phyloP scores from a whole-genome alignment of 37 sponge, comb jelly and placozoan species.

The Ephydatia muelleri region DNA sequence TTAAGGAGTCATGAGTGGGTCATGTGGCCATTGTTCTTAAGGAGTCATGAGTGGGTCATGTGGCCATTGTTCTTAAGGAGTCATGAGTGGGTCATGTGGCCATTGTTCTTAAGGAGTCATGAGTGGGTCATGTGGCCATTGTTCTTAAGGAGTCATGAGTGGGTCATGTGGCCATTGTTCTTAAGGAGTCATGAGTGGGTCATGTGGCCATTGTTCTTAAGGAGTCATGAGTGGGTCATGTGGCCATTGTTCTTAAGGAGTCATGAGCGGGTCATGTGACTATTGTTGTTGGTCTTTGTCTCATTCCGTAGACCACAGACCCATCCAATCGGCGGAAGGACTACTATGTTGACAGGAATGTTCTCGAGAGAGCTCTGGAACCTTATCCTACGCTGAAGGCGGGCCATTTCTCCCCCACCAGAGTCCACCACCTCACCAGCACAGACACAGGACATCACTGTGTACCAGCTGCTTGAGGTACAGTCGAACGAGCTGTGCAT shows the following conservation, averaged over 20 bases:
- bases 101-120: no score
- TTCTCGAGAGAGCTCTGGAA: constrained; percentile 46
- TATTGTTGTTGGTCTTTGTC: neutral
- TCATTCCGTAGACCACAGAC: constrained; percentile 44
- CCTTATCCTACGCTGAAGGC: constrained; percentile 90
- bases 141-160: no score
- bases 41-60: no score
- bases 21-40: no score
- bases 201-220: no score
- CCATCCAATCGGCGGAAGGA: constrained; percentile 14
- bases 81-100: no score
- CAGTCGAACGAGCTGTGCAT: neutral
- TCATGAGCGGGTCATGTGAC: neutral
- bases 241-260: neutral
- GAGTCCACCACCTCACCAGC: constrained; percentile 48
- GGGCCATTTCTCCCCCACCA: constrained; percentile 72
- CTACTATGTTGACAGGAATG: constrained; percentile 57
- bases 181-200: no score
- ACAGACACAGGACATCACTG: constrained; percentile 77
- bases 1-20: no score
- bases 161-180: no score
- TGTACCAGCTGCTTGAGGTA: constrained; percentile 87
- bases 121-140: no score
- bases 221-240: no score
- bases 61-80: no score